Base-by-base conservation (phyloP, 2,113 vertebrate species). In the Sebastes fasciatus region DNA sequence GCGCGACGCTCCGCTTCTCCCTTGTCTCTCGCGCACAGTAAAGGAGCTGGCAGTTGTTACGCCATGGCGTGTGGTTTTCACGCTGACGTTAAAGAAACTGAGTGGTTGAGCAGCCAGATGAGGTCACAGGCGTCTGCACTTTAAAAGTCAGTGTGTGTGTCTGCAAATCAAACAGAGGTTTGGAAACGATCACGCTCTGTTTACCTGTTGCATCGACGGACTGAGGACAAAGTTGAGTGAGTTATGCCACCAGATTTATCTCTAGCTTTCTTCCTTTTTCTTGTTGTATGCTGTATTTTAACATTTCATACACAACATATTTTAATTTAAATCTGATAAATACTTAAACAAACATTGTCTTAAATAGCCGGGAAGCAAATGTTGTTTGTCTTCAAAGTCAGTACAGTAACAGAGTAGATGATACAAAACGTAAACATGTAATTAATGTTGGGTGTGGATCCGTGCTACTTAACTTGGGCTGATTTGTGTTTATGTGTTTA, bases 51-150 rank as follows among this genome's bases (percentile, higher is more conserved):
- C 71, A 46, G 61, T 61, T 63, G 49, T 67, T 74, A 13, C 40
- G 48, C 60, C 61, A 11, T 9, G 26, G 51, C 65, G 21, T 73
- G 79, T 61, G 80, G 48, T 76, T 89, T 85, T 77, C 65, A 55
- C 67, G 12, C 74, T 89, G 91, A 91, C 85, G 80, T 88, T 60
- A n/a, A 76, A 76, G 73, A 77, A 73, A 60, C 87, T 82, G 85
- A 91, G 63, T 90, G 88, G 90, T 52, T 65, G 77, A 88, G 46
- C 42, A 7, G n/a, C 21, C 67, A 52, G 86, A 82, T 93, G 93
- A 95, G 93, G 94, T 94, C 94, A 94, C 88, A 70, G 58, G 71
- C 74, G 48, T 76, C 83, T 90, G 88, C 75, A 42, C 79, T 93
- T 34, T 94, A 87, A 74, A 94, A 82, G 73, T 67, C 83, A 45